Evolutionary conservation across 23 tunicate genomes (phyloP).

Genomic region (Aplidium turbinatum): DNA sequence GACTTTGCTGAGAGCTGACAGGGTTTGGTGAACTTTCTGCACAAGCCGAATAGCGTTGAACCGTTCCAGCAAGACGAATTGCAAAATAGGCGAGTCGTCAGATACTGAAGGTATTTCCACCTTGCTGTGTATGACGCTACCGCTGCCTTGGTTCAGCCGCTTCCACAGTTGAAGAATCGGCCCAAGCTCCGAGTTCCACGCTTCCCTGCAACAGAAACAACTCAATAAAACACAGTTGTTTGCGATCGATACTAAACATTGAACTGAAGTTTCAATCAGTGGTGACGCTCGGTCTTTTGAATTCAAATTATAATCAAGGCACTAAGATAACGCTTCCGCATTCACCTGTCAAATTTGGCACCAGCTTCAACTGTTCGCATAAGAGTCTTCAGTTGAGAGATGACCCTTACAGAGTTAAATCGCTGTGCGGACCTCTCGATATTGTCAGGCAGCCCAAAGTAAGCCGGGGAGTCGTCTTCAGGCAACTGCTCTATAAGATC

Average conservation of each 20-base stretch:
- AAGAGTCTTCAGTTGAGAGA: conserved; percentile 71
- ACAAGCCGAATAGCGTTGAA: conserved; percentile 70
- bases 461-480: conserved; percentile 75
- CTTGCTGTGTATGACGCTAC: conserved; percentile 61
- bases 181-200: conserved; percentile 73
- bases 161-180: conserved; percentile 85
- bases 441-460: conserved; percentile 84
- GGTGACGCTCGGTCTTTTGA: no score
- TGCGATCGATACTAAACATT: no score
- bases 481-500: conserved; percentile 63
- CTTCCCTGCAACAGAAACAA: conserved; percentile 48
- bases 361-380: conserved; percentile 82
- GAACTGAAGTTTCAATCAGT: no score
- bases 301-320: no score
- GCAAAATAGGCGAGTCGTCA: conserved; percentile 61
- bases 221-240: no score
- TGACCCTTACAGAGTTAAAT: conserved; percentile 58
- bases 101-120: conserved; percentile 45
- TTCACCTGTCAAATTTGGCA: conserved; percentile 78
- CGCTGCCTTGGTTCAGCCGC: conserved; percentile 68
- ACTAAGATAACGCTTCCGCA: no score
- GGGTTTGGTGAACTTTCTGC: conserved; percentile 75
- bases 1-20: conserved; percentile 88
- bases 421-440: conserved; percentile 87
- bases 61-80: conserved; percentile 74